Conservation (phyloP, 2,797 vertebrate species). For the Muraenolepis orangiensis region DNA sequence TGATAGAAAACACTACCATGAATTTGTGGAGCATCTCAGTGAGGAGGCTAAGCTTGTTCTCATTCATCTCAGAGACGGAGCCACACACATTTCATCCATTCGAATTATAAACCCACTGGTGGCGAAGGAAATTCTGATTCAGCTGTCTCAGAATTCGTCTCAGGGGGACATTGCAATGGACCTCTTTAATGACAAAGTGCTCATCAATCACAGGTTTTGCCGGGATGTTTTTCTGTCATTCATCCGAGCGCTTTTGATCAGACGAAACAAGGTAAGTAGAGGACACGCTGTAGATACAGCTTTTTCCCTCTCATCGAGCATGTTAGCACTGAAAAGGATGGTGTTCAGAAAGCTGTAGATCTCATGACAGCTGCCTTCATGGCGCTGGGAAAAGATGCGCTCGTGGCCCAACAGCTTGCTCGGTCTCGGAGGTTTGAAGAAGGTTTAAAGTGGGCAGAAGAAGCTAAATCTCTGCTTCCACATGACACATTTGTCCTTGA, state of each 20-base stretch:
- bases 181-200: constrained; percentile 58
- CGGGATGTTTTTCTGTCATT: constrained; percentile 58
- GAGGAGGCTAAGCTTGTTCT: constrained; percentile 68
- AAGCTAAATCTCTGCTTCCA: constrained; percentile 56
- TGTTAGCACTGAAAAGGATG: too few species aligned
- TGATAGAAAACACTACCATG: constrained; percentile 26
- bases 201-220: constrained; percentile 68
- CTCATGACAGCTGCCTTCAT: too few species aligned
- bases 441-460: constrained; percentile 52
- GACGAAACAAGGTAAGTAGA: constrained; percentile 63
- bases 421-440: constrained; percentile 65
- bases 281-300: constrained; percentile 67
- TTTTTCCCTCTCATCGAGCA: constrained; percentile 73
- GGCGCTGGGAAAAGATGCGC: too few species aligned
- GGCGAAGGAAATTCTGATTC: constrained; percentile 68
- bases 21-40: constrained; percentile 60
- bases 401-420: too few species aligned
- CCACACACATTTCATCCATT: constrained; percentile 53
- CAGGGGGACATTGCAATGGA: constrained; percentile 62
- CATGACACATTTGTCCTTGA: constrained; percentile 64
- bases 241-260: constrained; percentile 66
- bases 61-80: constrained; percentile 57
- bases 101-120: constrained; percentile 65
- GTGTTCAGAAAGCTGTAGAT: too few species aligned
- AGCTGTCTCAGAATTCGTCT: constrained; percentile 51